Evolutionary conservation across 2,113 vertebrate genomes (phyloP).

Genomic region (Eudorcas thomsonii): DNA sequence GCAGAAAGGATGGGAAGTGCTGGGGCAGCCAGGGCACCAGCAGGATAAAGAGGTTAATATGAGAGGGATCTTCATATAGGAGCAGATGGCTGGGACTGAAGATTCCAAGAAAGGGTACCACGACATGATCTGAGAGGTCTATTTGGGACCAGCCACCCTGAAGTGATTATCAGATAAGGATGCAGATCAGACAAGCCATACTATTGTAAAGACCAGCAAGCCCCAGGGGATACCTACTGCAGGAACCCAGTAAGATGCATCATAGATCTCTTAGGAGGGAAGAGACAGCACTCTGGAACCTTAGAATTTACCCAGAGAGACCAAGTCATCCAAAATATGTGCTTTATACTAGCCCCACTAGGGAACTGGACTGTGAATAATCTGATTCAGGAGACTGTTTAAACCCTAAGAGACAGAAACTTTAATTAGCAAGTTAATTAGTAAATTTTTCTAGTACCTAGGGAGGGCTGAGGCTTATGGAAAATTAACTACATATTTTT

Average conservation of each 20-base stretch:
- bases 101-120: neutral
- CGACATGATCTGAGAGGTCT: neutral
- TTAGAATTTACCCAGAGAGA: neutral
- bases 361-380: conserved; percentile 28
- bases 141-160: neutral
- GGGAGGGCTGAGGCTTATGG: neutral
- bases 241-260: neutral
- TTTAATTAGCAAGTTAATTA: conserved; percentile 61
- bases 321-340: neutral
- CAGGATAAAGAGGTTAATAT: neutral
- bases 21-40: neutral
- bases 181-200: neutral
- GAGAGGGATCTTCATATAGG: neutral
- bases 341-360: neutral
- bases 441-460: neutral
- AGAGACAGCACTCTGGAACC: neutral
- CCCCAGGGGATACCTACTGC: accelerated
- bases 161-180: neutral
- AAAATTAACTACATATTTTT: conserved; percentile 33
- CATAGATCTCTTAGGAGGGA: neutral
- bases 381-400: conserved; percentile 41
- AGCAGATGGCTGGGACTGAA: neutral
- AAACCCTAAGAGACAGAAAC: conserved; percentile 53
- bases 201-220: neutral
- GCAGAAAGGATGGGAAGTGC: neutral